Base-by-base conservation (phyloP, 2,113 vertebrate genomes). In the Carollia perspicillata region DNA sequence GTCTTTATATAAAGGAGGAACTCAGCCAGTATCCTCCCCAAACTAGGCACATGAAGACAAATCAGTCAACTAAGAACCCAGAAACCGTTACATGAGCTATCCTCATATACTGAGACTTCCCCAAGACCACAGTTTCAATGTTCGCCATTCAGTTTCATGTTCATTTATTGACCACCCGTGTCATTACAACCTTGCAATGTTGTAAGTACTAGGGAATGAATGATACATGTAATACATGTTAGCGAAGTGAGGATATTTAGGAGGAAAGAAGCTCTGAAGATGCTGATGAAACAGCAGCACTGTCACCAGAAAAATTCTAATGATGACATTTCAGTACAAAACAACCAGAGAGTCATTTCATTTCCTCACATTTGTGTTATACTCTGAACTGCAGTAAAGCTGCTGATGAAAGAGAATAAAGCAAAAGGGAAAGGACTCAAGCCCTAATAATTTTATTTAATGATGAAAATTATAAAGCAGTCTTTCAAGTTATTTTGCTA, bases 401-500 rank as follows among this genome's bases (percentile, higher is more conserved):
- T 77, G 49, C 28, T 88, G 30, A 51, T 30, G 74, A 58, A 44
- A 75, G 8, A 71, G 30, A 77, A 90, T 40, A 11, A 66, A 33
- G 3, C 35, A 96, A 28, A 47, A 65, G 60, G 22, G 28, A 85
- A 26, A 84, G 22, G 81, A 95, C 66, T 80, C 23, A 90, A 90
- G 20, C 65, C 9, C 60, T 66, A 72, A 74, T 58, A 71, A 92
- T 97, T 88, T 94, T 90, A 80, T 92, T 95, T 95, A 69, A 83
- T 90, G 47, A 8, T 71, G 17, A 93, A 96, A 96, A 93, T 95
- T 63, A 95, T 81, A 95, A 96, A 96, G 63, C 12, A 5, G 6
- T 86, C 35, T 93, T 97, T 88, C 92, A 97, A 97, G 58, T 96
- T 97, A 95, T 94, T 97, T 97, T 93, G 35, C 75, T 92, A 89